phyloP scores from a whole-genome alignment of 2,113 vertebrate genomes.

The Ancistrus triradiatus region DNA sequence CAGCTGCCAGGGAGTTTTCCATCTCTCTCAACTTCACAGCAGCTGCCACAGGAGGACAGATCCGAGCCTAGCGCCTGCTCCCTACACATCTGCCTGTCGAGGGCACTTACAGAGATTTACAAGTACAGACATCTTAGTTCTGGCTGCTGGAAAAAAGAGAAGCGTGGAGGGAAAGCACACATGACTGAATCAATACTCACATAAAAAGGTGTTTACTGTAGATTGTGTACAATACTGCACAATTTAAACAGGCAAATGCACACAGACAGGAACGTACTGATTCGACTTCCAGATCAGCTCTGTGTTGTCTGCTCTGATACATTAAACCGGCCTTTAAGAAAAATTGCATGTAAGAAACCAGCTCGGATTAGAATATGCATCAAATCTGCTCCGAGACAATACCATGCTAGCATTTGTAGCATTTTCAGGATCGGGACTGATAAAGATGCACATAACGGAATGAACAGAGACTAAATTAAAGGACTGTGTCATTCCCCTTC shows the following conservation, averaged over 20 bases:
- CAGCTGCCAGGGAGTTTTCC: slow-evolving; percentile 35
- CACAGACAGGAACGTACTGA: too few species aligned
- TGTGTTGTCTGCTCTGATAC: too few species aligned
- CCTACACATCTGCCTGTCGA: slow-evolving; percentile 34
- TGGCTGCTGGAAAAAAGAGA: slow-evolving; percentile 16
- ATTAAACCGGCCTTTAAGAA: too few species aligned
- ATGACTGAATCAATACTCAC: neutral
- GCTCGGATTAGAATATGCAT: too few species aligned
- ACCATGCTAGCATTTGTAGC: too few species aligned
- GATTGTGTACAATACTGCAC: neutral
- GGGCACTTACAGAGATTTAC: slow-evolving; percentile 25
- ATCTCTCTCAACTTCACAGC: slow-evolving; percentile 39
- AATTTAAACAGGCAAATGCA: neutral
- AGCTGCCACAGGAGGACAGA: slow-evolving; percentile 20
- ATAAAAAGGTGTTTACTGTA: slow-evolving; percentile 28
- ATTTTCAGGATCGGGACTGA: too few species aligned
- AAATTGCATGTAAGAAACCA: too few species aligned
- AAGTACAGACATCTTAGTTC: slow-evolving; percentile 26
- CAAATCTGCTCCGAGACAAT: too few species aligned
- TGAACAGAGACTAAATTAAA: too few species aligned
- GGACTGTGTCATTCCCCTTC: too few species aligned
- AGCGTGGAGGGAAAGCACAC: neutral
- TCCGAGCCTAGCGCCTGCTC: slow-evolving; percentile 4
- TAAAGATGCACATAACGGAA: too few species aligned
- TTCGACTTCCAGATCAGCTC: too few species aligned